Evolutionary conservation across 2,113 vertebrate species (phyloP).

Genomic region (Hemichromis elongatus): DNA sequence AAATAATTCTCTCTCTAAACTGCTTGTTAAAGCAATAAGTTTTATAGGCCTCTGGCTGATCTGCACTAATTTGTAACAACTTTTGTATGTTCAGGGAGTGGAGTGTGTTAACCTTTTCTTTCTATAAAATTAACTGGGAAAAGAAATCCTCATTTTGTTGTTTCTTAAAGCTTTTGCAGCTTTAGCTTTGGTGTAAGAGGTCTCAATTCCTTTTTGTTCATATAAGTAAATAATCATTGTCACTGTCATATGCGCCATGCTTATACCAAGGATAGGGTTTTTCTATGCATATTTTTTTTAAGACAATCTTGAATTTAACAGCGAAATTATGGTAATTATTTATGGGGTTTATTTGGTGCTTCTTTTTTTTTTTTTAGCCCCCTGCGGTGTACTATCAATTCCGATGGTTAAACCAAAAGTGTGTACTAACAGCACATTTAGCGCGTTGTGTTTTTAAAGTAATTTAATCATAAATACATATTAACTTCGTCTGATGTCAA

Average conservation of each 20-base stretch:
- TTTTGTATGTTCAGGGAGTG: constrained; percentile 68
- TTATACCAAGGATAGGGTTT: constrained; percentile 4
- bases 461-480: background rate
- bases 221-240: background rate
- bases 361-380: background rate
- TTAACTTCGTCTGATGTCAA: constrained; percentile 63
- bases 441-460: background rate
- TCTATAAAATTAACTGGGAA: constrained; percentile 15
- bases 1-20: constrained; percentile 54
- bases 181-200: constrained; percentile 33
- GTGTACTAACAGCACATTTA: constrained; percentile 12
- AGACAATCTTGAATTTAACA: constrained; percentile 35
- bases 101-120: constrained; percentile 43
- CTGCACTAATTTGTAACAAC: constrained; percentile 72
- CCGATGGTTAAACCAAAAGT: constrained; percentile 37
- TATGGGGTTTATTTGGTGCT: background rate
- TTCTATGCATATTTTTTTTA: constrained; percentile 46
- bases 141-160: constrained; percentile 26
- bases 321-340: background rate
- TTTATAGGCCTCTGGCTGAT: constrained; percentile 71
- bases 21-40: constrained; percentile 62
- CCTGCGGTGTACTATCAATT: constrained; percentile 54
- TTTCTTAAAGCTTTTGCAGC: constrained; percentile 33
- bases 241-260: constrained; percentile 1
- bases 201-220: constrained; percentile 23